phyloP scores from a whole-genome alignment of 2,888 invertebrate genomes.

The Nemotelus pantherinus region DNA sequence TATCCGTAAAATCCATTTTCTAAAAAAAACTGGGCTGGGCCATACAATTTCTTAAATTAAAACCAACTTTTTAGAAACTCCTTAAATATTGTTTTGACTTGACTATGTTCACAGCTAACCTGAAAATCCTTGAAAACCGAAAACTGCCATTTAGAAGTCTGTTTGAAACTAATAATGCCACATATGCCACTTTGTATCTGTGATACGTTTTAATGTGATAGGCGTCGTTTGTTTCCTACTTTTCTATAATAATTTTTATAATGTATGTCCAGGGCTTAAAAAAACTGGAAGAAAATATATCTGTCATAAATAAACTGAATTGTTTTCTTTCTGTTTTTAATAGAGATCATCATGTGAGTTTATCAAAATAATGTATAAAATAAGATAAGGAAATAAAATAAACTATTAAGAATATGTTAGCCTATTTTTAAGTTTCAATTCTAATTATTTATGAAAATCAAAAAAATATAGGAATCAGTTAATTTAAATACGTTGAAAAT shows the following conservation, averaged over 20 bases:
- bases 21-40: neutral
- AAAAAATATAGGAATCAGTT: too few relatives aligned
- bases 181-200: slow-evolving; percentile 50
- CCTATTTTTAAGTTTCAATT: too few relatives aligned
- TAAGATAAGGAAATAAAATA: too few relatives aligned
- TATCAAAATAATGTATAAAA: too few relatives aligned
- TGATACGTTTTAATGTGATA: slow-evolving; percentile 52
- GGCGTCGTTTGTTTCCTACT: slow-evolving; percentile 44
- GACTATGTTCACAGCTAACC: too few relatives aligned
- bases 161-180: slow-evolving; percentile 9
- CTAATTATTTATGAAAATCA: too few relatives aligned
- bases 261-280: neutral
- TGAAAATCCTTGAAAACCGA: too few relatives aligned
- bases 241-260: slow-evolving; percentile 19
- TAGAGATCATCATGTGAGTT: neutral
- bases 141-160: too few relatives aligned
- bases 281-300: neutral
- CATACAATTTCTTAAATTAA: neutral
- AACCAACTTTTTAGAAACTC: too few relatives aligned
- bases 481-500: too few relatives aligned
- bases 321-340: neutral
- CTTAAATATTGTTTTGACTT: too few relatives aligned
- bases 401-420: too few relatives aligned
- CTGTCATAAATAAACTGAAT: slow-evolving; percentile 4
- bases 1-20: neutral